Evolutionary conservation across 1,140 invertebrate genomes (phyloP).

Genomic region (Diabrotica virgifera): DNA sequence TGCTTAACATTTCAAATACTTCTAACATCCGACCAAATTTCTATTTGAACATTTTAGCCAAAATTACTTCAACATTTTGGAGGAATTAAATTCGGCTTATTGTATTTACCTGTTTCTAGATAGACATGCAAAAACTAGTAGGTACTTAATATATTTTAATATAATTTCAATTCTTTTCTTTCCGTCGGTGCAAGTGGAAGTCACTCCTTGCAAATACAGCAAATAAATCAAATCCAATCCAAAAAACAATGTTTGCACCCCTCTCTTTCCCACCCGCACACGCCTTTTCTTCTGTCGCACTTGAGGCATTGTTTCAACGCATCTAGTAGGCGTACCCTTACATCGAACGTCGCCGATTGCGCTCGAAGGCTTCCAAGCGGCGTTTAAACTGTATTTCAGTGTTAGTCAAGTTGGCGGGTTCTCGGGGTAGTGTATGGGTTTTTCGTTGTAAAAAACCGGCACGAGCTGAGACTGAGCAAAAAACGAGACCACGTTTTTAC

Average conservation of each 20-base stretch:
- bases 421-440: constrained; percentile 8
- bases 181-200: too few relatives aligned
- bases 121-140: too few relatives aligned
- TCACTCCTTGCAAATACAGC: neutral
- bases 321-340: constrained; percentile 16
- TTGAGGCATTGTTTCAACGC: constrained; percentile 30
- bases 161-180: neutral
- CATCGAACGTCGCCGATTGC: constrained; percentile 18
- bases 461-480: constrained; percentile 18
- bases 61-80: too few relatives aligned
- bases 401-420: constrained; percentile 20
- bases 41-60: too few relatives aligned
- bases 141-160: too few relatives aligned
- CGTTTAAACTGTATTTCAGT: constrained; percentile 22
- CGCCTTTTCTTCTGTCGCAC: constrained; percentile 16
- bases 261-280: constrained; percentile 14
- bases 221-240: constrained; percentile 2
- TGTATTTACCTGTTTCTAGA: too few relatives aligned
- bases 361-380: constrained; percentile 21
- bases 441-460: constrained; percentile 22
- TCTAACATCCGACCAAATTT: too few relatives aligned
- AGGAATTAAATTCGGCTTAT: too few relatives aligned
- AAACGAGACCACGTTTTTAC: constrained; percentile 22
- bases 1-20: too few relatives aligned
- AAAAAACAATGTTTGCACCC: constrained; percentile 9